These are phyloP conservation scores for Mola mola DNA, from an alignment of 2,113 vertebrate genomes.

Conservation along the genomic window DNA sequence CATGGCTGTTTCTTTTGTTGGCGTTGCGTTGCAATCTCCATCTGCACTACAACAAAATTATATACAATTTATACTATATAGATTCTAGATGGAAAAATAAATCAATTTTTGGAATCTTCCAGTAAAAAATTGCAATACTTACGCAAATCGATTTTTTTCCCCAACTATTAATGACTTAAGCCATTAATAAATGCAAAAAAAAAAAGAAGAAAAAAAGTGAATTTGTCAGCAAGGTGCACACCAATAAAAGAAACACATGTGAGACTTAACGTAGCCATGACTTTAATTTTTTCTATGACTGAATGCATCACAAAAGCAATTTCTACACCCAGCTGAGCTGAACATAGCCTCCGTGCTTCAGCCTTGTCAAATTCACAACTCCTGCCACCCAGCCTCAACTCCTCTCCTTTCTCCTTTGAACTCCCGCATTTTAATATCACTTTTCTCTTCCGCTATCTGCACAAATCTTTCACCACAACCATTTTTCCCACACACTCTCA, in stretches of 20 bases:
- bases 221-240: not conserved
- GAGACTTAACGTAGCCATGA: not conserved
- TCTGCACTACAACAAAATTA: no score
- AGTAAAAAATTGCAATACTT: no score
- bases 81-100: no score
- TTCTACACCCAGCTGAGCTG: conserved; percentile 28
- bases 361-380: conserved; percentile 46
- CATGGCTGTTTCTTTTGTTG: no score
- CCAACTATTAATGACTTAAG: not conserved
- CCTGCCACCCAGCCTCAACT: conserved; percentile 22
- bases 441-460: conserved; percentile 63
- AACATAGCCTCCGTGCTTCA: conserved; percentile 24
- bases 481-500: conserved; percentile 35
- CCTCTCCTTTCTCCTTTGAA: conserved; percentile 28
- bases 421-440: conserved; percentile 62
- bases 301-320: conserved; percentile 1
- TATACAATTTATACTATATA: no score
- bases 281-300: conserved; percentile 6
- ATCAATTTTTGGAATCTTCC: no score
- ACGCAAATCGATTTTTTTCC: not conserved
- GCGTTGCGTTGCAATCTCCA: no score
- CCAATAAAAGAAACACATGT: not conserved
- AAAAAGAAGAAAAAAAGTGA: not conserved
- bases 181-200: not conserved
- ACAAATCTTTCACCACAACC: conserved; percentile 59